A percentile compares a stretch with the other conserved stretches of the same genome.
phyloP scores from a whole-genome alignment of 1,140 invertebrate species.

The Drosophila triauraria region DNA sequence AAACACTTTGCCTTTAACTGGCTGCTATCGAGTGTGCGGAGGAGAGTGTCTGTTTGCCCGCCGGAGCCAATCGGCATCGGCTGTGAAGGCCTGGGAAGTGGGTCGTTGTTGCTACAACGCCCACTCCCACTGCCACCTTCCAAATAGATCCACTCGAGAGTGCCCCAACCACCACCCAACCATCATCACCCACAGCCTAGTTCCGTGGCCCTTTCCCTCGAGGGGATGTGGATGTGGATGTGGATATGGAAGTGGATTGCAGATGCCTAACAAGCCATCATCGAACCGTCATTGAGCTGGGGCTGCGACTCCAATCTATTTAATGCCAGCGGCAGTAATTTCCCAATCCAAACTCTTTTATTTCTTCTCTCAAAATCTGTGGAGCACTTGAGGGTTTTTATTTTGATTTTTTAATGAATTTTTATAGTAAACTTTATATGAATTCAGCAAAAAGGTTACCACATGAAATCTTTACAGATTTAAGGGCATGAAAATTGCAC shows the following conservation, averaged over 20 bases:
- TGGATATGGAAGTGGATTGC: slow-evolving; percentile 1
- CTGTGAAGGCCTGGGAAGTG: slow-evolving; percentile 51
- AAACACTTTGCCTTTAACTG: slow-evolving; percentile 60
- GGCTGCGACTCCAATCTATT: slow-evolving; percentile 13
- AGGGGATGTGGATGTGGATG: neutral
- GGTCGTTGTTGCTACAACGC: slow-evolving; percentile 39
- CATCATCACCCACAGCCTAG: slow-evolving; percentile 6
- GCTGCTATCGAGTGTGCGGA: slow-evolving; percentile 38
- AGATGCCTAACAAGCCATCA: slow-evolving; percentile 45
- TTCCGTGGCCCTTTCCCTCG: slow-evolving; percentile 19
- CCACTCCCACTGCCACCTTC: slow-evolving; percentile 17
- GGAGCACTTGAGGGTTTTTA: slow-evolving; percentile 6
- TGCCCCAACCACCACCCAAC: neutral
- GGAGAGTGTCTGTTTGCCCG: slow-evolving; percentile 24
- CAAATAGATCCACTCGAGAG: slow-evolving; percentile 1
- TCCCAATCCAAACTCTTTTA: slow-evolving; percentile 4
- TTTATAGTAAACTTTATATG: neutral
- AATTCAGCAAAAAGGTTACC: too few relatives aligned
- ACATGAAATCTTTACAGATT: neutral
- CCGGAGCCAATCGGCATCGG: slow-evolving; percentile 51
- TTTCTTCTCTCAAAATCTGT: neutral
- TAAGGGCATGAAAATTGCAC: too few relatives aligned
- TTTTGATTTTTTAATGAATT: neutral
- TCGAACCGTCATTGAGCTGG: slow-evolving; percentile 10
- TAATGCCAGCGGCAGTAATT: slow-evolving; percentile 20